Base-by-base conservation (phyloP, 2,888 invertebrate genomes). In the Megastigmus dorsalis region DNA sequence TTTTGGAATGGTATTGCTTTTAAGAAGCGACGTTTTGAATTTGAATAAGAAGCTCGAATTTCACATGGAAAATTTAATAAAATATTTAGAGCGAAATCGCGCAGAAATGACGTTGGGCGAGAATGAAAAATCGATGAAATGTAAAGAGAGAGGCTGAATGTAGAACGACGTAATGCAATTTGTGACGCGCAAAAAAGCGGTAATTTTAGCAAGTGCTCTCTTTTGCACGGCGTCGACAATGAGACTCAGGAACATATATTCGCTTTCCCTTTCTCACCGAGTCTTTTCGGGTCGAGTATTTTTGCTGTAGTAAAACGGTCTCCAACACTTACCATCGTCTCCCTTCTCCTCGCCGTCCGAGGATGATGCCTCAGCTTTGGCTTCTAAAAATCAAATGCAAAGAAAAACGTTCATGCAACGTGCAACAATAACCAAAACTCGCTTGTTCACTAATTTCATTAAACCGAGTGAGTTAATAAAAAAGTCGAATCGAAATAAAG, bases 321-420 rank as follows among this genome's bases (percentile, higher is more conserved):
- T 30, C 55, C 20, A 4, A 36, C 9, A 66, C 74, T 72, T 60
- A 77, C 87, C 84, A 54, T 83, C 82, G 41, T 84, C 86, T 13
- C 82, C 76, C 76, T 86, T 88, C 60, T 79, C 85, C 54, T 88
- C 88, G 62, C 84, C 80, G 75, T 88, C 88, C 18, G 87, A 87
- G n/a, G 83, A 84, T 68, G 86, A 84, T 52, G 83, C 85, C 76
- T 85, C 87, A 3, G 87, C 86, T 79, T 84, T 88, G 60, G 87
- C 87, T 80, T 87, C 88, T 88, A 82, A 13, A 86, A 84, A 76
- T 78, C 41, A 75, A 74, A 79, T 74, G 75, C 48, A 63, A n/a
- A n/a, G n/a, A n/a, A n/a, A 77, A 80, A 78, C 68, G 66, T 72
- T 76, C 79, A 79, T 79, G 80, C 75, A 82, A n/a, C 82, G 79